Evolutionary conservation across 23 tunicate genomes (phyloP).

Genomic region (Trididemnum clinides): DNA sequence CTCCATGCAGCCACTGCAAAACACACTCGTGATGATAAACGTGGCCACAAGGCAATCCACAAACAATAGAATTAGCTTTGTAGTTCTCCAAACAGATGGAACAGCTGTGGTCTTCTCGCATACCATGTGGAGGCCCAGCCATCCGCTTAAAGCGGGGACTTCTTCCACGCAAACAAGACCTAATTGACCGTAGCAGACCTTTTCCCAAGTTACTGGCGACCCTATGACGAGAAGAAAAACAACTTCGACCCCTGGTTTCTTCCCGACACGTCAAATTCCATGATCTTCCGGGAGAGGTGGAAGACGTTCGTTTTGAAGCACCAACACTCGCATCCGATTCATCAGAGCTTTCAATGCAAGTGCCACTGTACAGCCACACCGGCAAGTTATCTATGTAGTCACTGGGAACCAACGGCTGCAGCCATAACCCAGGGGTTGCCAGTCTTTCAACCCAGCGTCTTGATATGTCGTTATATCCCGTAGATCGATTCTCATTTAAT

Average conservation of each 20-base stretch:
- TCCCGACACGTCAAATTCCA: background rate
- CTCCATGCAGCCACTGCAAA: conserved; percentile 52
- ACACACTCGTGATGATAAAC: conserved; percentile 63
- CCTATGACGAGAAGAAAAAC: background rate
- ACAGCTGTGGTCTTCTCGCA: conserved; percentile 47
- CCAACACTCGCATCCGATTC: background rate
- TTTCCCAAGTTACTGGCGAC: background rate
- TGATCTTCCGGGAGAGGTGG: conserved; percentile 10
- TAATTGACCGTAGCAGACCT: conserved; percentile 23
- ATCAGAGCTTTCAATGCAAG: conserved; percentile 8
- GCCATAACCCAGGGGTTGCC: conserved; percentile 69
- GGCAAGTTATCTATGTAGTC: conserved; percentile 68
- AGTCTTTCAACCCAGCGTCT: conserved; percentile 58
- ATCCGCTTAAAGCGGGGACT: conserved; percentile 40
- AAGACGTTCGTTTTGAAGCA: conserved; percentile 7
- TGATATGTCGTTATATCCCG: conserved; percentile 36
- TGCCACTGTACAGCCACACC: conserved; percentile 49
- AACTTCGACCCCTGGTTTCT: conserved; percentile 28
- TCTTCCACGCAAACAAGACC: conserved; percentile 45
- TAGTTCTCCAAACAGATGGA: conserved; percentile 48
- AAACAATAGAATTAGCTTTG: conserved; percentile 5
- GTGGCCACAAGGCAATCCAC: conserved; percentile 67
- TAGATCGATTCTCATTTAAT: background rate
- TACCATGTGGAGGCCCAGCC: conserved; percentile 42
- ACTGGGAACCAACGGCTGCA: conserved; percentile 53